Conservation (phyloP, 2,113 vertebrate species). For the Zapus hudsonius region DNA sequence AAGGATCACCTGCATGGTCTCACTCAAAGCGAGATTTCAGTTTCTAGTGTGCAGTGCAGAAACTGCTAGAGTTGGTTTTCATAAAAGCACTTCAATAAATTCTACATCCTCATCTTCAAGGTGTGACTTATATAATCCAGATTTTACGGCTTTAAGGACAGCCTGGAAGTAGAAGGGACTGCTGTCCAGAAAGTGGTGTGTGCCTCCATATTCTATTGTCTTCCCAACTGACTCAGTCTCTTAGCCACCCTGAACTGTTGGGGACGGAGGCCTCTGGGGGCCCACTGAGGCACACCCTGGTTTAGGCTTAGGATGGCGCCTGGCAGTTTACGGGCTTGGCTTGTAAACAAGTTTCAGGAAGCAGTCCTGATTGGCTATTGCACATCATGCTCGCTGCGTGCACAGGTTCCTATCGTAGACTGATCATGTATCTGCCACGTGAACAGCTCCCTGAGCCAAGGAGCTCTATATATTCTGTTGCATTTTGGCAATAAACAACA, state of each 20-base stretch:
- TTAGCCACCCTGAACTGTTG: neutral
- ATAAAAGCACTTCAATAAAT: neutral
- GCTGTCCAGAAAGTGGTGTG: neutral
- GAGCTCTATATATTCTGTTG: too few species aligned
- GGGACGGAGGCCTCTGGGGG: too few species aligned
- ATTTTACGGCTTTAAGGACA: accelerated
- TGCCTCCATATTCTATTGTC: neutral
- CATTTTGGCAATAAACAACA: too few species aligned
- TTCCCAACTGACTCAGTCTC: neutral
- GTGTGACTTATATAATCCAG: neutral
- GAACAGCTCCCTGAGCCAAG: too few species aligned
- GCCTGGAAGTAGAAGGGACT: neutral
- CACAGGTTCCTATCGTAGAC: too few species aligned
- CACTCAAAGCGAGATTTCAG: neutral
- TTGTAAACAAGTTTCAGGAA: too few species aligned
- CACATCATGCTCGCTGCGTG: too few species aligned
- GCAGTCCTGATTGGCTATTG: too few species aligned
- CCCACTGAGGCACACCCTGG: too few species aligned
- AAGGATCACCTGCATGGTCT: neutral
- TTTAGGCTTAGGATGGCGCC: too few species aligned
- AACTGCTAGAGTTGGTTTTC: neutral
- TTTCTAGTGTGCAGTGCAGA: neutral
- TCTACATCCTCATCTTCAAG: neutral
- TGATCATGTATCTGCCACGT: too few species aligned
- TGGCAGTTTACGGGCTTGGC: too few species aligned